Evolutionary conservation across 1,140 invertebrate species (phyloP).

Genomic region (Drosophila kurseongensis): DNA sequence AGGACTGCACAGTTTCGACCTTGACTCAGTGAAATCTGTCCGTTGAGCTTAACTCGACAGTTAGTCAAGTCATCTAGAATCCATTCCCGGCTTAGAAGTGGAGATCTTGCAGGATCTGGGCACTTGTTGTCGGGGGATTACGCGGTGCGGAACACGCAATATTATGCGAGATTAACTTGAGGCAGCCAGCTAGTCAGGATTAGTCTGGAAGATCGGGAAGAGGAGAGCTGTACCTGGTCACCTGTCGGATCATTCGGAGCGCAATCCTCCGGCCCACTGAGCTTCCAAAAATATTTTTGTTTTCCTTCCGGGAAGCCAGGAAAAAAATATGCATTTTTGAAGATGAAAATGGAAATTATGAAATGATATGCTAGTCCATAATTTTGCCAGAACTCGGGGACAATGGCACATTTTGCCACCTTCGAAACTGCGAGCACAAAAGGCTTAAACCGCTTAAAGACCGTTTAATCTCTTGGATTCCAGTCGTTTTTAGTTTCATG

Average conservation of each 20-base stretch:
- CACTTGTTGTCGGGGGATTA: constrained; percentile 20
- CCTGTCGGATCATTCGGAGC: constrained; percentile 8
- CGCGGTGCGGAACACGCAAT: constrained; percentile 21
- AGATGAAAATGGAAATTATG: constrained; percentile 42
- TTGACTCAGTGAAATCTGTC: constrained; percentile 3
- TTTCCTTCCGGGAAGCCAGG: constrained; percentile 38
- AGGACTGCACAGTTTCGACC: not conserved
- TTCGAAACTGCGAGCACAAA: constrained; percentile 70
- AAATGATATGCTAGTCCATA: constrained; percentile 17
- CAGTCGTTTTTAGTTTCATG: constrained; percentile 72
- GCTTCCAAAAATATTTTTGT: constrained; percentile 61
- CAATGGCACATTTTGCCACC: constrained; percentile 69
- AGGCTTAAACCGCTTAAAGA: constrained; percentile 78
- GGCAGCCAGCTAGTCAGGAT: constrained; percentile 46
- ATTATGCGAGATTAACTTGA: constrained; percentile 53
- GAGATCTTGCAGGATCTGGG: constrained; percentile 5
- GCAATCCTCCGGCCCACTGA: constrained; percentile 6
- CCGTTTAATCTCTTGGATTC: constrained; percentile 72
- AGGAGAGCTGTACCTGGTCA: constrained; percentile 27
- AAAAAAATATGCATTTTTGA: not conserved
- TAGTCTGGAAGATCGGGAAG: not conserved
- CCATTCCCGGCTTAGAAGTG: constrained; percentile 11
- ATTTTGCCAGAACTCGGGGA: constrained; percentile 8
- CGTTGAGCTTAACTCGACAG: constrained; percentile 6
- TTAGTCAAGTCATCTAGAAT: constrained; percentile 15